Evolutionary conservation across 2,888 invertebrate genomes (phyloP).

Genomic region (Eilema depressum): DNA sequence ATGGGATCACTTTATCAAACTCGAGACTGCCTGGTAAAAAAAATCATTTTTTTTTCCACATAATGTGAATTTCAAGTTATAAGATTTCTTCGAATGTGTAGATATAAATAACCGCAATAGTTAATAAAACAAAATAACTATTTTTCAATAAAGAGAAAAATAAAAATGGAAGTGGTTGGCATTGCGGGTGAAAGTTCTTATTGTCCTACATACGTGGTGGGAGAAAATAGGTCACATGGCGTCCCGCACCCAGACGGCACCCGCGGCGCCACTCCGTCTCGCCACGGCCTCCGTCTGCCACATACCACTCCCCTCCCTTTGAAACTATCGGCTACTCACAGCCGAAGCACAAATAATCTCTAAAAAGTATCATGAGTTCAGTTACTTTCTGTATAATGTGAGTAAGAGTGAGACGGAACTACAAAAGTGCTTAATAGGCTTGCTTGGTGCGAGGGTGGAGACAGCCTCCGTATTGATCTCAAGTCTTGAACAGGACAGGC

Average conservation of each 20-base stretch:
- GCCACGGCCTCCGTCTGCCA: constrained; percentile 39
- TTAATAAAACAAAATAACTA: neutral
- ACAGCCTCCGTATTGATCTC: constrained; percentile 80
- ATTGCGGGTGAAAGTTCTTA: constrained; percentile 41
- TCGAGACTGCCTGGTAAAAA: too few relatives aligned
- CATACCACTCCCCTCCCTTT: constrained; percentile 23
- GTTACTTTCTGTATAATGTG: constrained; percentile 38
- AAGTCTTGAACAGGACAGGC: constrained; percentile 46
- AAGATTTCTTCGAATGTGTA: neutral
- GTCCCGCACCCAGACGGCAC: constrained; percentile 49
- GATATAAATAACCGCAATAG: neutral
- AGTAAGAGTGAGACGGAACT: constrained; percentile 53
- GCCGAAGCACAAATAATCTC: constrained; percentile 38
- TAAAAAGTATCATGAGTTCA: constrained; percentile 36
- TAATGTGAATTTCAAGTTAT: too few relatives aligned
- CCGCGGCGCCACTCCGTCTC: constrained; percentile 73
- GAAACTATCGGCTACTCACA: constrained; percentile 25
- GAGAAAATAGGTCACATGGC: constrained; percentile 55
- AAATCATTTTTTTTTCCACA: too few relatives aligned
- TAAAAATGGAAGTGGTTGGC: constrained; percentile 27
- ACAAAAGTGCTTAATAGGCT: constrained; percentile 53
- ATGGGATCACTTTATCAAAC: too few relatives aligned
- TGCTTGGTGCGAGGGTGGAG: constrained; percentile 65
- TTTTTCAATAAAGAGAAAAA: constrained; percentile 30
- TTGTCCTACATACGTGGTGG: constrained; percentile 40